These are phyloP conservation scores for Eufriesea mexicana DNA, from an alignment of 1,140 invertebrate species.

Conservation along the genomic window DNA sequence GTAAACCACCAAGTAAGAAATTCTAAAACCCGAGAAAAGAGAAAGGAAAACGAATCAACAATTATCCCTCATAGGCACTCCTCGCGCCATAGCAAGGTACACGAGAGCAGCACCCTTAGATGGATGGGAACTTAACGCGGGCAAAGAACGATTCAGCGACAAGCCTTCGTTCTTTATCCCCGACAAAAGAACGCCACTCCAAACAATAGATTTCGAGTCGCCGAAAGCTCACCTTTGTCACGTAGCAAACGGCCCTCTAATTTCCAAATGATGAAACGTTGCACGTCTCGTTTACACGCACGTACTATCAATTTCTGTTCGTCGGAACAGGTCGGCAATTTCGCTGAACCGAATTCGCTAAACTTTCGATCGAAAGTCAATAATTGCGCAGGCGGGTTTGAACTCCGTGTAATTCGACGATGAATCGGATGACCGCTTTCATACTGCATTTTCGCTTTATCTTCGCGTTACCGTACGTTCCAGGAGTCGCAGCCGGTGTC, in stretches of 20 bases:
- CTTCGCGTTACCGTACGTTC: conserved; percentile 47
- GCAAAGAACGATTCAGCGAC: background rate
- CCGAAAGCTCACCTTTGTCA: conserved; percentile 16
- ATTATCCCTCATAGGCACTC: too few relatives aligned
- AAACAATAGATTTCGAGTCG: background rate
- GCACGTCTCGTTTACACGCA: conserved; percentile 52
- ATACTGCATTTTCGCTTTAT: conserved; percentile 65
- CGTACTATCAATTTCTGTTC: conserved; percentile 60
- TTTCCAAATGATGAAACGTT: conserved; percentile 41
- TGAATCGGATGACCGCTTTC: conserved; percentile 60
- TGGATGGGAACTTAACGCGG: background rate
- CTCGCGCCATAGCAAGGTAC: too few relatives aligned
- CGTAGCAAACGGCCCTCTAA: conserved; percentile 18
- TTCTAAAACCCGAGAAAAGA: too few relatives aligned
- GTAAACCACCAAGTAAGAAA: too few relatives aligned
- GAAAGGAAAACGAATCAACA: too few relatives aligned
- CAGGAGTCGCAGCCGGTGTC: background rate
- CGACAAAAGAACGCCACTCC: background rate
- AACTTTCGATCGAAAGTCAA: conserved; percentile 69
- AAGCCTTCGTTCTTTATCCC: background rate
- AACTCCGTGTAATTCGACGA: conserved; percentile 61
- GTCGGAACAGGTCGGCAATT: conserved; percentile 34
- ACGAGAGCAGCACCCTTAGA: background rate
- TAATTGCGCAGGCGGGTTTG: conserved; percentile 59
- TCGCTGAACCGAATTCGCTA: conserved; percentile 56